Percentiles rank a stretch among this genome's conserved stretches.
These are phyloP conservation scores for Drosophila simulans DNA, from an alignment of 1,140 invertebrate genomes.

Conservation along the genomic window DNA sequence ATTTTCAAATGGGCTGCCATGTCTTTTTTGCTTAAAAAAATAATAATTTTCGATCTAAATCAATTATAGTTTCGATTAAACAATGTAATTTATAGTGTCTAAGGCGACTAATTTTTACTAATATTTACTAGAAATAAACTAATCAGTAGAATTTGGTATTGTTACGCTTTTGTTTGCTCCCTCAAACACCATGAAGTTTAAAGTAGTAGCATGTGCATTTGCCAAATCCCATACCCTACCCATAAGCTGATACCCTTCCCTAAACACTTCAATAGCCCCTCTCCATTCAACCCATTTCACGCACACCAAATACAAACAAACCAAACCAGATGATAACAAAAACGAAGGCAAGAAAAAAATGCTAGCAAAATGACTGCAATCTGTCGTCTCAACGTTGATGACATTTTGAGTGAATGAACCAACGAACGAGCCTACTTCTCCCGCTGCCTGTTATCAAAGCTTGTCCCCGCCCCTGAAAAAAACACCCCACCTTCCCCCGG, in stretches of 20 bases:
- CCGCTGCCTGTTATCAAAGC: constrained; percentile 15
- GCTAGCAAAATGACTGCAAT: constrained; percentile 78
- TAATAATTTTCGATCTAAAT: no score
- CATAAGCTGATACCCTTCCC: constrained; percentile 1
- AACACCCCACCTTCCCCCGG: constrained; percentile 3
- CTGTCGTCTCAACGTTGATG: constrained; percentile 81
- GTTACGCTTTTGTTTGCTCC: no score
- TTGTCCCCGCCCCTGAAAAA: neutral
- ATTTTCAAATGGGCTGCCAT: neutral
- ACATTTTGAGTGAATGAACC: constrained; percentile 81
- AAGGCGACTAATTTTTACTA: no score
- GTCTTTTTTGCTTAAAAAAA: neutral
- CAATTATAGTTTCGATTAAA: no score
- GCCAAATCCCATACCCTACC: neutral
- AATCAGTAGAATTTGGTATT: no score
- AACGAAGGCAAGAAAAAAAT: constrained; percentile 52
- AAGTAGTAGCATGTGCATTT: no score
- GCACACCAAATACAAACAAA: constrained; percentile 41
- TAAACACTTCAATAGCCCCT: constrained; percentile 19
- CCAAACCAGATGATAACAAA: constrained; percentile 64
- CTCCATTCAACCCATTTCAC: constrained; percentile 16
- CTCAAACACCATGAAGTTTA: no score
- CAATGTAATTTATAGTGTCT: no score
- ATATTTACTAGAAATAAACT: no score
- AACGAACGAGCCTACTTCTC: constrained; percentile 59